Conservation (phyloP, 2,888 invertebrate genomes). For the Thyatira batis region DNA sequence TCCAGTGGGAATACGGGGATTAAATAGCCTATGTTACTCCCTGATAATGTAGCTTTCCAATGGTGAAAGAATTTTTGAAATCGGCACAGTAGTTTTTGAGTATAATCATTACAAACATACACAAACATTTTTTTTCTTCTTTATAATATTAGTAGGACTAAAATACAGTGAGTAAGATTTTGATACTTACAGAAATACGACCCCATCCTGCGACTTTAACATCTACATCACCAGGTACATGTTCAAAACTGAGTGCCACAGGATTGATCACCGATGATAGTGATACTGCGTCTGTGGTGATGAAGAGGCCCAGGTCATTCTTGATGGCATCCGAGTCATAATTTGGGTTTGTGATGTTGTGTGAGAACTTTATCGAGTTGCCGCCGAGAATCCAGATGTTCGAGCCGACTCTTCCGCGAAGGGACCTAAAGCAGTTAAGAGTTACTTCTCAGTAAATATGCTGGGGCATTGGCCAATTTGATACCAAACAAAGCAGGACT, state of each 20-base stretch:
- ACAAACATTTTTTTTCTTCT: too few relatives aligned
- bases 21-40: too few relatives aligned
- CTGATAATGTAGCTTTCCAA: too few relatives aligned
- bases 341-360: conserved; percentile 7
- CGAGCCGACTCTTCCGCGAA: background rate
- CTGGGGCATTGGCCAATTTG: too few relatives aligned
- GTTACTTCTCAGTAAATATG: too few relatives aligned
- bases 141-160: too few relatives aligned
- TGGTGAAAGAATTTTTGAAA: too few relatives aligned
- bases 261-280: background rate
- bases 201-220: conserved; percentile 43
- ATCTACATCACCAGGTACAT: conserved; percentile 22
- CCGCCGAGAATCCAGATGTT: background rate
- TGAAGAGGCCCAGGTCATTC: conserved; percentile 41
- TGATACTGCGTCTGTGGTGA: conserved; percentile 12
- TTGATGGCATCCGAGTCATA: conserved; percentile 22
- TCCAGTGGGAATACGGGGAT: too few relatives aligned
- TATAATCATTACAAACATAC: too few relatives aligned
- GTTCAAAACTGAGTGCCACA: conserved; percentile 22
- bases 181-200: conserved; percentile 30
- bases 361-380: background rate
- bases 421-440: background rate
- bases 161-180: too few relatives aligned
- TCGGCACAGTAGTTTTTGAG: too few relatives aligned
- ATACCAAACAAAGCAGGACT: too few relatives aligned